phyloP scores from a whole-genome alignment of 2,888 invertebrate species.

The Netelia virgata region DNA sequence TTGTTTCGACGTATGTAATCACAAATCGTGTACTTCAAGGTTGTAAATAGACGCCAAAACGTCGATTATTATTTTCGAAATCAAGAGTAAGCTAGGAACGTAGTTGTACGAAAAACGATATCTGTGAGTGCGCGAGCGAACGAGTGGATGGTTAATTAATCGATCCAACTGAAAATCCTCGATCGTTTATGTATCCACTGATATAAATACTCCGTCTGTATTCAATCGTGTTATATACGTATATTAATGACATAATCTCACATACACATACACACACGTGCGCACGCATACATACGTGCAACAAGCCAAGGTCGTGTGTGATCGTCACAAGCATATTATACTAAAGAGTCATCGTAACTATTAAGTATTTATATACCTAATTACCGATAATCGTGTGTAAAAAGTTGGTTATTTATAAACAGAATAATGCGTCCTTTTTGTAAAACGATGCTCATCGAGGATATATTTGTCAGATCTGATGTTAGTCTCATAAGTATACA shows the following conservation, averaged over 20 bases:
- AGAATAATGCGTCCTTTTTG: constrained; percentile 55
- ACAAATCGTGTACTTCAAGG: constrained; percentile 74
- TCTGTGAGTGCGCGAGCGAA: constrained; percentile 14
- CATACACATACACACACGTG: not conserved
- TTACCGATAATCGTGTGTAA: constrained; percentile 53
- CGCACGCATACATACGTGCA: not conserved
- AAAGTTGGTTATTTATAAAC: constrained; percentile 64
- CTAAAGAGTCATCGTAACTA: constrained; percentile 67
- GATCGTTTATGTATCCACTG: constrained; percentile 27
- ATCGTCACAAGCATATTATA: constrained; percentile 40
- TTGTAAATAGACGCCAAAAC: constrained; percentile 79
- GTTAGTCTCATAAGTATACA: constrained; percentile 32
- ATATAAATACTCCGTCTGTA: not conserved
- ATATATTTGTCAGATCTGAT: constrained; percentile 51
- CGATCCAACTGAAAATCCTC: constrained; percentile 4
- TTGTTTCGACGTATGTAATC: constrained; percentile 69
- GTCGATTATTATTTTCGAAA: constrained; percentile 73
- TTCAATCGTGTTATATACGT: constrained; percentile 30
- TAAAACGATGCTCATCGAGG: constrained; percentile 61
- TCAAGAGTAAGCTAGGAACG: constrained; percentile 44
- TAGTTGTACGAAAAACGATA: not conserved
- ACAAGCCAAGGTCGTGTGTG: not conserved
- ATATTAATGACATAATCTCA: not conserved
- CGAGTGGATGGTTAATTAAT: constrained; percentile 6
- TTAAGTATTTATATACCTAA: constrained; percentile 68